Percentiles rank a stretch among this genome's conserved stretches.
Conservation (phyloP, 2,888 invertebrate genomes). For the Torymus auratus region DNA sequence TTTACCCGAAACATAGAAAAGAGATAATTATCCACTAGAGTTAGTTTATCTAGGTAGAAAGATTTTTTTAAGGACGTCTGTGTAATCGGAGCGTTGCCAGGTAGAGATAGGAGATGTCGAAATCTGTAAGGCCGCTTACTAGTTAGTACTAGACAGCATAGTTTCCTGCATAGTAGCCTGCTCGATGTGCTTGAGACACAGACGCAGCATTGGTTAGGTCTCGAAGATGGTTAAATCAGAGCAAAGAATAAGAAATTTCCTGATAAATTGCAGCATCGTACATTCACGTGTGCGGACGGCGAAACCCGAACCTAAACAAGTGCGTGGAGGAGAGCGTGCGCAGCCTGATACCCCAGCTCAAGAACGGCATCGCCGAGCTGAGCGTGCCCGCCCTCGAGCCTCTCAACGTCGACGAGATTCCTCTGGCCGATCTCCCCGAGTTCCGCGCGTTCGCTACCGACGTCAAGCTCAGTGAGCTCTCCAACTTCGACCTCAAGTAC, state of each 20-base stretch:
- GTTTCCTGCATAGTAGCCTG: too few species aligned
- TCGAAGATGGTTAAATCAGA: too few species aligned
- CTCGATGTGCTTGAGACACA: too few species aligned
- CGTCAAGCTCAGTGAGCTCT: conserved; percentile 65
- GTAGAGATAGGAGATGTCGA: too few species aligned
- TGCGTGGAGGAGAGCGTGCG: conserved; percentile 67
- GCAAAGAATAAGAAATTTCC: neutral
- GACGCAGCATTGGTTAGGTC: too few species aligned
- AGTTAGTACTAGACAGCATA: too few species aligned
- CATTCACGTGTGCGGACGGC: conserved; percentile 68
- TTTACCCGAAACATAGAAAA: too few species aligned
- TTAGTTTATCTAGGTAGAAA: too few species aligned
- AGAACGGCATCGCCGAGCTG: conserved; percentile 70
- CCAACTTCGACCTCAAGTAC: conserved; percentile 57
- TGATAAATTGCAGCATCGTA: conserved; percentile 66
- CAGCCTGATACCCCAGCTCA: conserved; percentile 59
- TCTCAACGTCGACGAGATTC: conserved; percentile 63
- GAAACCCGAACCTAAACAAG: conserved; percentile 66
- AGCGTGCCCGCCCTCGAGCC: conserved; percentile 69
- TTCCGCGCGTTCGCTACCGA: conserved; percentile 66
- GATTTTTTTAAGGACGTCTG: too few species aligned
- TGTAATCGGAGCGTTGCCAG: too few species aligned
- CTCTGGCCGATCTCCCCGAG: conserved; percentile 63
- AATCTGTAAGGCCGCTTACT: too few species aligned
- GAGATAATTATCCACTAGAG: too few species aligned